Evolutionary conservation across 2,797 vertebrate species (phyloP).

Genomic region (Cossypha heuglini): DNA sequence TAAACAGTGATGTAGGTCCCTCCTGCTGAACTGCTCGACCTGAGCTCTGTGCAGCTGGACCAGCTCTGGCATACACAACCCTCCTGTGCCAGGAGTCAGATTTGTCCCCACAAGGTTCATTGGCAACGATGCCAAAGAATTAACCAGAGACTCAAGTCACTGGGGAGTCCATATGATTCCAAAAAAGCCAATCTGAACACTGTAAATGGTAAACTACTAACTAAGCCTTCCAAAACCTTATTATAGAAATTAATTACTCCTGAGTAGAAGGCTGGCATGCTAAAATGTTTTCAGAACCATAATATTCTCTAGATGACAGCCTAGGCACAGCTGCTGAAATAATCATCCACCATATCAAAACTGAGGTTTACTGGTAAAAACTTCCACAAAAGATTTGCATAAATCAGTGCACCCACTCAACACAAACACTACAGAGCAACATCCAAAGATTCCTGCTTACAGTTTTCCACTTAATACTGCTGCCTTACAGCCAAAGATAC

Average conservation of each 20-base stretch:
- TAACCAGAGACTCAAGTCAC: constrained; percentile 8
- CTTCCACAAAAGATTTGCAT: neutral
- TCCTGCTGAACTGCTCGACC: neutral
- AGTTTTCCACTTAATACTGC: neutral
- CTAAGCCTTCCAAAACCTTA: constrained; percentile 16
- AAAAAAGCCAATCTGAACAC: neutral
- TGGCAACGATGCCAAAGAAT: neutral
- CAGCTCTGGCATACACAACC: neutral
- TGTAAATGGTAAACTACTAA: constrained; percentile 1
- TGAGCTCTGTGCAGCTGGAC: neutral
- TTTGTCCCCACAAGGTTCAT: constrained; percentile 18
- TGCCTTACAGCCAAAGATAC: neutral
- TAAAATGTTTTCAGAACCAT: neutral
- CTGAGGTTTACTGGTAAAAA: neutral
- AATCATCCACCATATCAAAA: neutral
- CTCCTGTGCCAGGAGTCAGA: constrained; percentile 6
- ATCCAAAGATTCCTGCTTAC: neutral
- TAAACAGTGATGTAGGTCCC: neutral
- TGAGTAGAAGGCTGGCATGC: neutral
- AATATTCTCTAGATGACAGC: neutral
- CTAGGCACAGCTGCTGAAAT: neutral
- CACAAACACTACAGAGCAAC: neutral
- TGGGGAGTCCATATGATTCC: neutral
- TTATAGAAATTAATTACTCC: constrained; percentile 11
- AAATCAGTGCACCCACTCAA: neutral